phyloP scores from a whole-genome alignment of 2,113 vertebrate species.

The Equus przewalskii region DNA sequence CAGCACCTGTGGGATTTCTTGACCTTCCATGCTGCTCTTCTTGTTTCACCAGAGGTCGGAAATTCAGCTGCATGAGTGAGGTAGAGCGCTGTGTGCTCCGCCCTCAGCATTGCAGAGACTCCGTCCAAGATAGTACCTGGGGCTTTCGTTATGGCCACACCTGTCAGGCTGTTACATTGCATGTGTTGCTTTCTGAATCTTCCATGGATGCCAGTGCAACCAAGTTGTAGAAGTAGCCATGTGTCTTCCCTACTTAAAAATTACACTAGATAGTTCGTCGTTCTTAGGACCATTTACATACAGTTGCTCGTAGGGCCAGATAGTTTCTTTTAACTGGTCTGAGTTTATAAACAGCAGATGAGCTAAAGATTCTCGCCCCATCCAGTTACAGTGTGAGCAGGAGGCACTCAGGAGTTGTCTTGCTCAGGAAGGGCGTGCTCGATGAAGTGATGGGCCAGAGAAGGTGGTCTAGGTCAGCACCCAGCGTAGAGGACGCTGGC shows the following conservation, averaged over 20 bases:
- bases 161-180: not conserved
- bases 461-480: not conserved
- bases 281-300: not conserved
- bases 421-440: not conserved
- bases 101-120: accelerated
- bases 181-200: not conserved
- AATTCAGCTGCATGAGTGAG: accelerated
- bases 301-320: not conserved
- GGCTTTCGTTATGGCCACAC: accelerated
- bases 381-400: not conserved
- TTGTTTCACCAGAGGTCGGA: not conserved
- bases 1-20: not conserved
- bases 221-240: not conserved
- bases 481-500: not conserved
- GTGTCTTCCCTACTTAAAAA: not conserved
- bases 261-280: accelerated
- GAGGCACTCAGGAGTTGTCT: not conserved
- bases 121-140: accelerated
- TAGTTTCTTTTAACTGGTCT: not conserved
- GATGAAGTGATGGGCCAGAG: not conserved
- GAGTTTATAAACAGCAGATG: not conserved
- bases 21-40: too few species aligned
- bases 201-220: too few species aligned
- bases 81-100: accelerated
- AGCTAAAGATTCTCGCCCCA: not conserved